Evolutionary conservation across 2,797 vertebrate species (phyloP).

Genomic region (Sebastes iracundus): DNA sequence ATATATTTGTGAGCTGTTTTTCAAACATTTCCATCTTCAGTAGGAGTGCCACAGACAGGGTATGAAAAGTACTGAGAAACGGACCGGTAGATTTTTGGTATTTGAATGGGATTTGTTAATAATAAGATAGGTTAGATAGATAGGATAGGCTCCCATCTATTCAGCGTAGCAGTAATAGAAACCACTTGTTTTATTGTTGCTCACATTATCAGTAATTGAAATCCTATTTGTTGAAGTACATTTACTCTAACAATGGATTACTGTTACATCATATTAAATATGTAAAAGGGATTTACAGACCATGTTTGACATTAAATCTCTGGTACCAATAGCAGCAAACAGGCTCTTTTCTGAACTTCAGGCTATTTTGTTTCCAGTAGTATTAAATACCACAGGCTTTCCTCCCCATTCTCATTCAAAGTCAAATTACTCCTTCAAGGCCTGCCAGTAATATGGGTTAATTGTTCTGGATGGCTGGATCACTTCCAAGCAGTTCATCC

Average conservation of each 20-base stretch:
- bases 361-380: constrained; percentile 57
- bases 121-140: neutral
- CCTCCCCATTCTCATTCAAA: constrained; percentile 69
- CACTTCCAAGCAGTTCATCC: constrained; percentile 83
- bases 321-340: constrained; percentile 21
- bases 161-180: neutral
- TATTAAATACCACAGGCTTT: constrained; percentile 59
- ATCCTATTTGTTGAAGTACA: neutral
- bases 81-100: neutral
- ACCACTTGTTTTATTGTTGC: neutral
- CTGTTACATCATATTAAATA: neutral
- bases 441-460: constrained; percentile 82
- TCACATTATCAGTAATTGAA: neutral
- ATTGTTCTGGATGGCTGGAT: constrained; percentile 85
- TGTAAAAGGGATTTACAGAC: constrained; percentile 17
- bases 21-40: neutral
- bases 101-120: neutral
- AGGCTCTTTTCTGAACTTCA: constrained; percentile 34
- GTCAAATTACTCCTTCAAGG: constrained; percentile 79
- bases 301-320: constrained; percentile 29
- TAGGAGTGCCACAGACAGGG: neutral
- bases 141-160: neutral
- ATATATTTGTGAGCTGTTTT: neutral
- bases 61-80: neutral
- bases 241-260: neutral